Evolutionary conservation across 2,797 vertebrate species (phyloP).

Genomic region (Esox masquinongy): DNA sequence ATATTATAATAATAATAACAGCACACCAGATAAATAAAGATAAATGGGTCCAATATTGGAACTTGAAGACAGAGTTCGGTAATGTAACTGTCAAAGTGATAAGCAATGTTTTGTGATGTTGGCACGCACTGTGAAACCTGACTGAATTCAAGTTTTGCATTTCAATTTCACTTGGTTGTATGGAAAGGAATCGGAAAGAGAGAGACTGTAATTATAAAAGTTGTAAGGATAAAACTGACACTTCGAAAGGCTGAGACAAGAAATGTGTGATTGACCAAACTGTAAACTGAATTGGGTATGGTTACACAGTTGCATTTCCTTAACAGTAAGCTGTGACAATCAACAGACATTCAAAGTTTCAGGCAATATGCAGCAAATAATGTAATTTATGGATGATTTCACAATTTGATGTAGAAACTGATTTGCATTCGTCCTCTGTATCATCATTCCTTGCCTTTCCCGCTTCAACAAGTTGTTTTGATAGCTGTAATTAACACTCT

Average conservation of each 20-base stretch:
- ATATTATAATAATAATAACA: neutral
- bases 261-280: neutral
- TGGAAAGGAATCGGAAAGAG: neutral
- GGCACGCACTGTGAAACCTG: neutral
- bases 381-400: neutral
- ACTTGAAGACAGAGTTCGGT: constrained; percentile 22
- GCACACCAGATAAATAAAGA: neutral
- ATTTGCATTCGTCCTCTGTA: neutral
- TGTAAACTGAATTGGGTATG: neutral
- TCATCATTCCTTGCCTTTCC: constrained; percentile 21
- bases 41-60: neutral
- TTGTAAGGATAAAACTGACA: neutral
- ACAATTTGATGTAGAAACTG: neutral
- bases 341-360: neutral
- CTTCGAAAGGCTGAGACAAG: neutral
- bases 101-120: no score
- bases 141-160: no score
- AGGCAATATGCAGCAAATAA: neutral
- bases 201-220: neutral
- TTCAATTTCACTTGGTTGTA: neutral
- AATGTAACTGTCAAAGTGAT: neutral
- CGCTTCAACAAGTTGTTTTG: constrained; percentile 27
- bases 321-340: neutral
- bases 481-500: constrained; percentile 60
- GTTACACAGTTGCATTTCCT: neutral